These are phyloP conservation scores for Terrapene triunguis DNA, from an alignment of 2,113 vertebrate genomes.

Conservation along the genomic window DNA sequence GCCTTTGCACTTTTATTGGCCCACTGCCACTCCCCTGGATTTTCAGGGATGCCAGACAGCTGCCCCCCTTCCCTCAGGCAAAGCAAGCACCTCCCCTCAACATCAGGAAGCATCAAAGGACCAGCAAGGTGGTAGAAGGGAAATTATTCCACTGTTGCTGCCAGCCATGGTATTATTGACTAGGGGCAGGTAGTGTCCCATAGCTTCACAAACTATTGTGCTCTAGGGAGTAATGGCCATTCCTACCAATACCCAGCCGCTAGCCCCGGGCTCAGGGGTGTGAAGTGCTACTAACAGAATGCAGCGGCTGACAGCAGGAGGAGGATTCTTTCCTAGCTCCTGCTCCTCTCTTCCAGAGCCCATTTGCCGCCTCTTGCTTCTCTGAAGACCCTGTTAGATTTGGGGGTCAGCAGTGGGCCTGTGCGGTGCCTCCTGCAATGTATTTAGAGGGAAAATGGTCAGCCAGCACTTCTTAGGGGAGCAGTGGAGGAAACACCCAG, in stretches of 20 bases:
- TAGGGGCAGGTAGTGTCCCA: not conserved
- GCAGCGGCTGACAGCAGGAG: not conserved
- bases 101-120: not conserved
- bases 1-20: not conserved
- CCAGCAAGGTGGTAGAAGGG: not conserved
- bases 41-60: not conserved
- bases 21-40: not conserved
- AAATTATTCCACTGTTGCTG: not conserved
- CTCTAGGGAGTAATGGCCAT: not conserved
- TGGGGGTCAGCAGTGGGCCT: not conserved
- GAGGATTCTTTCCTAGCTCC: not conserved
- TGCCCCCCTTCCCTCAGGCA: not conserved
- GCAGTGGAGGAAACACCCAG: not conserved
- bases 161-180: not conserved
- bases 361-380: not conserved
- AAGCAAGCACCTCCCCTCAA: conserved; percentile 8
- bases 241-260: not conserved
- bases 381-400: conserved; percentile 2
- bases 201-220: not conserved
- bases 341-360: fast-evolving
- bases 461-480: not conserved
- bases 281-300: not conserved
- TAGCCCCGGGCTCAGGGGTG: not conserved
- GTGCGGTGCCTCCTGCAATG: not conserved
- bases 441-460: not conserved